Evolutionary conservation across 2,113 vertebrate genomes (phyloP), one percentile per base, ranked within the genome.

Genomic region (Laticauda colubrina): DNA sequence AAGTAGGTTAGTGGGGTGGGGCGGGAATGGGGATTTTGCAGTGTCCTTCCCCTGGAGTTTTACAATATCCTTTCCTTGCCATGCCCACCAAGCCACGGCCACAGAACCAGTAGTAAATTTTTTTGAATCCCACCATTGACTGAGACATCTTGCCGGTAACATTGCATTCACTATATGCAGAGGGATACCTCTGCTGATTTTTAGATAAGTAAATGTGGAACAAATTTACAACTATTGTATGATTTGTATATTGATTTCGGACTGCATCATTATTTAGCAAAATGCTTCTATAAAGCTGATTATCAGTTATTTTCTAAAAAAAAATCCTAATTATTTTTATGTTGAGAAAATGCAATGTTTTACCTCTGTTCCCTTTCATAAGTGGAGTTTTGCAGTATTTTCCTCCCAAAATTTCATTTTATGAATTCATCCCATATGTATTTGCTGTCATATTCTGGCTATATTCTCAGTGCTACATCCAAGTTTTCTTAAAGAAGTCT

Each of bases 151-250:
- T 0, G 24, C 39, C 2, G 86, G 86, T 96, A 26, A 15, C 92
- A 85, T 88, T 95, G 48, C 94, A 92, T 59, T 54, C 88, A 93
- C 95, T 89, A 90, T 94, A 29, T 34, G 88, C 1, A 91, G 94
- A 94, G 81, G 39, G 96, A 95, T 96, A 95, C 94, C 90, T 93
- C 93, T 95, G 93, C 90, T 95, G 93, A 96, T 91, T 85, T 90
- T 87, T 45, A 87, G 85, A 93, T 96, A 96, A 96, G 95, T 95
- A 95, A 94, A 94, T 94, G 95, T 53, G 89, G 61, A 95, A 94
- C 91, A 94, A 95, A 93, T 93, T 94, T 94, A 94, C 85, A 87
- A n/a, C 14, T 34, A 81, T 81, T 24, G 48, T 53, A 29, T 87
- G 45, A 23, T 86, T 86, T n/a, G 12, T 7, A 88, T 85, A 11